Base-by-base conservation (phyloP, 1,140 invertebrate genomes). In the Bemisia tabaci region DNA sequence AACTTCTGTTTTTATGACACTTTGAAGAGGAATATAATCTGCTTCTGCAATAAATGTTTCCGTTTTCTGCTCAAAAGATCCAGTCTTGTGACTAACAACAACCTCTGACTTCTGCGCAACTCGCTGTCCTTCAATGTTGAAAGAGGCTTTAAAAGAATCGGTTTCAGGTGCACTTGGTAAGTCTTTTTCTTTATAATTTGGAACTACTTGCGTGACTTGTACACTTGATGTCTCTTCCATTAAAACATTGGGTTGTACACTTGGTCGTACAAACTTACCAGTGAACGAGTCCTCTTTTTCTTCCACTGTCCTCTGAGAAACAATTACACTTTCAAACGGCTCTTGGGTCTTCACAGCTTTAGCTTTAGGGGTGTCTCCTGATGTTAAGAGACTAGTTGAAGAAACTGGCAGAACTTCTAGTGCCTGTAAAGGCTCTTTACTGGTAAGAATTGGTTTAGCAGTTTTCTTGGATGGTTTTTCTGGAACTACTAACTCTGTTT, bases 91-190 rank as follows among this genome's bases (percentile, higher is more conserved):
- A 59, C 33, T 25, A 33, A 78, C 74, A 26, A 76, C 24, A 64
- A 82, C 71, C 76, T 83, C 80, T 62, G 78, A 79, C 70, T 78
- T 81, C 0, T 79, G 75, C 1, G 83, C 82, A 33, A 84, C 78
- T 62, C 71, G 71, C 70, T 83, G 78, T 17, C 78, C 72, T 69
- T 77, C 74, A 66, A 84, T 76, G 59, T 80, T 77, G 12, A 82
- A 61, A 1, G 73, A 72, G 26, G 83, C 82, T 74, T 79, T 76
- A 2, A 70, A 74, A 22, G 33, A 67, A 68, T 78, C 73, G 11
- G 79, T 79, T 68, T 71, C 73, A 62, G 70, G 69, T 21, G 78
- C 73, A 24, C 75, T 73, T 77, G 81, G 64, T 48, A 65, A 70
- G 21, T 69, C 48, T 62, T 69, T 73, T 73, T 85, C 84, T 72